Conservation (phyloP, 2,797 vertebrate species). For the Phyllotis vaccarum region DNA sequence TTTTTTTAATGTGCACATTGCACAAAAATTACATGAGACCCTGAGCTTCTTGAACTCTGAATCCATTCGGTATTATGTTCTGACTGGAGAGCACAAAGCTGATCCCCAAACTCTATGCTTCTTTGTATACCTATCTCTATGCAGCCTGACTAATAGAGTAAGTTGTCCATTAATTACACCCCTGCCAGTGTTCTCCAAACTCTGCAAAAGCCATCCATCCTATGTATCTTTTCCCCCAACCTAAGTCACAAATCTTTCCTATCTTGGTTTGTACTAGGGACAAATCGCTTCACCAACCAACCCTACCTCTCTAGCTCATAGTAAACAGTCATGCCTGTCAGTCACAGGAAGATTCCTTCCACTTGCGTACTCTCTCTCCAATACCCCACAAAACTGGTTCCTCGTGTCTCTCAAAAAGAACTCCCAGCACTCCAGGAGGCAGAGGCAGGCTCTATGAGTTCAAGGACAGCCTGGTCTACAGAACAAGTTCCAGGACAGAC, state of each 20-base stretch:
- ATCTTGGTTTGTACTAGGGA: neutral
- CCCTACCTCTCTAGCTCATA: neutral
- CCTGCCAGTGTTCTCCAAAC: neutral
- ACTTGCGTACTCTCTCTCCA: neutral
- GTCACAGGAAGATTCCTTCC: neutral
- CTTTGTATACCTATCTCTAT: neutral
- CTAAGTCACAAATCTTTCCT: neutral
- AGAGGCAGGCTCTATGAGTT: no score
- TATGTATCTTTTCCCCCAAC: neutral
- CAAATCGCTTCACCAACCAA: neutral
- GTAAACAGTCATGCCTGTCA: neutral
- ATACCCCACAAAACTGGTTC: slow-evolving; percentile 14
- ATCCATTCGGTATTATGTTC: neutral
- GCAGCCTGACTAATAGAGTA: neutral
- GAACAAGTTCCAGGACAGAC: no score
- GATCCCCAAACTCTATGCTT: neutral
- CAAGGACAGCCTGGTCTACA: no score
- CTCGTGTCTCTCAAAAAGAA: neutral
- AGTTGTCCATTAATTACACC: neutral
- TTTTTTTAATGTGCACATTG: neutral
- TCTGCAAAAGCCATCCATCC: neutral
- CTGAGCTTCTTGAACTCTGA: neutral
- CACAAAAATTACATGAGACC: slow-evolving; percentile 19
- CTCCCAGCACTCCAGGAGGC: no score
- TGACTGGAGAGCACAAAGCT: neutral